Percentiles rank a stretch among this genome's conserved stretches.
Evolutionary conservation across 2,113 vertebrate genomes (phyloP).

Genomic region (Vulpes vulpes): DNA sequence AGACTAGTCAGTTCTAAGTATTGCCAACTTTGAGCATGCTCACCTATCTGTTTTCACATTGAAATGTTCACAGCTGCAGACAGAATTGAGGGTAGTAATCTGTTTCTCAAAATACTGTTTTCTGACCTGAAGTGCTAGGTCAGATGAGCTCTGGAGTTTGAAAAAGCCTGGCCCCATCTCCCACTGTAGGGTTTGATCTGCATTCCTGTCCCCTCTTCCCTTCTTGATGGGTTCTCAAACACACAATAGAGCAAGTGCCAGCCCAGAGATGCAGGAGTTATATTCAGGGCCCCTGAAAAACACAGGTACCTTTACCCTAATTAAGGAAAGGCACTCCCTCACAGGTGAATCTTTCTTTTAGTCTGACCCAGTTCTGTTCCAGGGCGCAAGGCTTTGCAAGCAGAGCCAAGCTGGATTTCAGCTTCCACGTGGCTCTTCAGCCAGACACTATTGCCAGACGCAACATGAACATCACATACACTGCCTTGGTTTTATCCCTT

Average conservation of each 20-base stretch:
- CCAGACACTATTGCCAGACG: neutral
- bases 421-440: neutral
- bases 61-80: neutral
- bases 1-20: neutral
- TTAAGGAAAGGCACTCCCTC: neutral
- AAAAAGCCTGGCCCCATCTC: neutral
- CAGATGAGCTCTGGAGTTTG: neutral
- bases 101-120: neutral
- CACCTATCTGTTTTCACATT: neutral
- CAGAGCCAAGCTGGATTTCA: neutral
- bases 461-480: no score
- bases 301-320: neutral
- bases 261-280: neutral
- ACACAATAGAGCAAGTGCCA: neutral
- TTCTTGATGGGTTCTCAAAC: neutral
- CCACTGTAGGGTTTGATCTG: neutral
- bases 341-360: neutral
- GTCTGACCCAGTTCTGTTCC: neutral
- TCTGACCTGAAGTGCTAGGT: neutral
- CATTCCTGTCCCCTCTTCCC: neutral
- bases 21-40: neutral
- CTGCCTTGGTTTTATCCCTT: neutral
- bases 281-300: neutral
- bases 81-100: neutral
- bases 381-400: neutral